These are phyloP conservation scores for Trichechus manatus DNA, from an alignment of 2,113 vertebrate species.

Conservation along the genomic window DNA sequence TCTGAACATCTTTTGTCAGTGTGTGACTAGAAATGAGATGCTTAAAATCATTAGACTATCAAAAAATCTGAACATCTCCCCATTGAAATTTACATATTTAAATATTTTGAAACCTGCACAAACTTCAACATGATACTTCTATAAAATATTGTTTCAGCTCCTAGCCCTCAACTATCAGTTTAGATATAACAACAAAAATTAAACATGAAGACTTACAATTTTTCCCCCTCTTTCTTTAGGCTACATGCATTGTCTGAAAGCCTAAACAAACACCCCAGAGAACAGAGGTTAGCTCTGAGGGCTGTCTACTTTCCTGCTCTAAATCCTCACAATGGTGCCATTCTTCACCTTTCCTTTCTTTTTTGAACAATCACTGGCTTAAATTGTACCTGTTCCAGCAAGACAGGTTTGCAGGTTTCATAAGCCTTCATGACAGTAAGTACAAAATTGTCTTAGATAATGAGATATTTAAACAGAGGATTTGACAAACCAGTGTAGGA, in stretches of 20 bases:
- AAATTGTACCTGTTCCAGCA: constrained; percentile 67
- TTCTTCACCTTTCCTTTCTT: constrained; percentile 76
- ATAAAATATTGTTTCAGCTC: constrained; percentile 93
- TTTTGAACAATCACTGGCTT: constrained; percentile 80
- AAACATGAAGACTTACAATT: constrained; percentile 86
- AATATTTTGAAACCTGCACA: constrained; percentile 94
- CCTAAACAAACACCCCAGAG: constrained; percentile 79
- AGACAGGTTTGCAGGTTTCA: constrained; percentile 76
- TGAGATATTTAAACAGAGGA: constrained; percentile 75
- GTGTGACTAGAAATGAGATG: constrained; percentile 93
- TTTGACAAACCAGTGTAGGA: constrained; percentile 79
- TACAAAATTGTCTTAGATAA: constrained; percentile 80
- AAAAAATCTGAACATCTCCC: constrained; percentile 92
- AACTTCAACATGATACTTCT: constrained; percentile 93
- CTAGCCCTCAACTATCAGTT: constrained; percentile 91
- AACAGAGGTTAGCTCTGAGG: constrained; percentile 72
- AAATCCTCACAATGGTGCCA: constrained; percentile 77
- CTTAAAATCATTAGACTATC: constrained; percentile 93
- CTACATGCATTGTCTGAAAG: constrained; percentile 74
- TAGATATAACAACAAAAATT: constrained; percentile 90
- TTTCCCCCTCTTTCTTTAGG: constrained; percentile 81
- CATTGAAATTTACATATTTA: constrained; percentile 93
- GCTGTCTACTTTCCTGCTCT: constrained; percentile 78
- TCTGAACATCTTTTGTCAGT: constrained; percentile 93
- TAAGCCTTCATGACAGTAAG: constrained; percentile 74